Conservation (phyloP, 2,113 vertebrate genomes). For the Chlamydotis undulata region DNA sequence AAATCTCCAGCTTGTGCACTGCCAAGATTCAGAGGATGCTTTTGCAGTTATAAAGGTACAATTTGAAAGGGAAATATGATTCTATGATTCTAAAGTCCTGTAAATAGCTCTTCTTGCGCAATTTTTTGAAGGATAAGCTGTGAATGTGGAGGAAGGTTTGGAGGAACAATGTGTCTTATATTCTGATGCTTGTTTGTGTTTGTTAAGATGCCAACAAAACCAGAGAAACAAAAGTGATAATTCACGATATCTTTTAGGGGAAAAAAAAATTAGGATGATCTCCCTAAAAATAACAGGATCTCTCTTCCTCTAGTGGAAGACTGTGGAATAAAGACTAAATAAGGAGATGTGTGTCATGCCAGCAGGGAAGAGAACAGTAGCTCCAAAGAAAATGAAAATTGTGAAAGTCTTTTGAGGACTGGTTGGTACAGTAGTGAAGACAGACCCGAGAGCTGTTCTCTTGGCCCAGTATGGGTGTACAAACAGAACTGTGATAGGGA, state of each 20-base stretch:
- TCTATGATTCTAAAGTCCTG: not conserved
- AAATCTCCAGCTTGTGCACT: not conserved
- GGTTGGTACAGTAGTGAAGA: not conserved
- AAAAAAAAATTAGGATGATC: not conserved
- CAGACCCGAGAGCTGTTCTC: not conserved
- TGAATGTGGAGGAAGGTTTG: fast-evolving
- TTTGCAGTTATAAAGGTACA: not conserved
- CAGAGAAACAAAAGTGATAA: not conserved
- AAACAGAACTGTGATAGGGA: not conserved
- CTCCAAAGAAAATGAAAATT: not conserved
- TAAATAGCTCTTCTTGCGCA: not conserved
- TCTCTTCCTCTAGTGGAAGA: not conserved
- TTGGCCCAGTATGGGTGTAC: not conserved
- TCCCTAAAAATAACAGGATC: not conserved
- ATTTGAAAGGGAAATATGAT: not conserved
- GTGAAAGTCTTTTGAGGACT: not conserved
- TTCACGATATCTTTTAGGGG: not conserved
- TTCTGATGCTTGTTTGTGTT: not conserved
- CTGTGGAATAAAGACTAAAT: not conserved
- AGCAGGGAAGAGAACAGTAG: not conserved
- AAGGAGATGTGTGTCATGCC: not conserved
- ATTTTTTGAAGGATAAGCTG: not conserved
- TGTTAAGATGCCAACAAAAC: not conserved
- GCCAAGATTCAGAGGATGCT: not conserved
- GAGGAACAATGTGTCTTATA: not conserved